Conservation (phyloP, 2,113 vertebrate genomes). For the Speoplatyrhinus poulsoni region DNA sequence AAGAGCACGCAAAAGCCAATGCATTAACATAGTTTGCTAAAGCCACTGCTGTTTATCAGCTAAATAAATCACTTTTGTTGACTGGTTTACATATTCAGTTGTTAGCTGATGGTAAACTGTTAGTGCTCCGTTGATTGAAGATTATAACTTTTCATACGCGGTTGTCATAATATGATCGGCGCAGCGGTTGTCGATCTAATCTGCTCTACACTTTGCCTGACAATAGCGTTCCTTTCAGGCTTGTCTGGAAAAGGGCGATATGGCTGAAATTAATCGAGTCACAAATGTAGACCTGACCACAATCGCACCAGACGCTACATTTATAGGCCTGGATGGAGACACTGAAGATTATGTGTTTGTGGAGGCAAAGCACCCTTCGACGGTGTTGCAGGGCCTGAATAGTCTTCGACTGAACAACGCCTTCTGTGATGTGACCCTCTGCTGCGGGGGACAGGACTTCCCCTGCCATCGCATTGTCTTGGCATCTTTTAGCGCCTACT, state of each 20-base stretch:
- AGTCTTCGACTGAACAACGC: slow-evolving; percentile 79
- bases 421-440: slow-evolving; percentile 82
- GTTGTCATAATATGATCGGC: too few relatives aligned
- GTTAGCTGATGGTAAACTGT: not conserved
- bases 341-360: slow-evolving; percentile 78
- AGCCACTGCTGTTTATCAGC: not conserved
- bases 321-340: slow-evolving; percentile 32
- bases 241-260: slow-evolving; percentile 45
- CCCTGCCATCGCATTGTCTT: slow-evolving; percentile 81
- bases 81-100: too few relatives aligned
- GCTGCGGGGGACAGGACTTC: slow-evolving; percentile 81
- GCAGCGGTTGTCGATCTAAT: too few relatives aligned
- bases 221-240: slow-evolving; percentile 6
- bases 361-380: slow-evolving; percentile 74
- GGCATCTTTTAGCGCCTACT: slow-evolving; percentile 83
- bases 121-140: too few relatives aligned
- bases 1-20: not conserved
- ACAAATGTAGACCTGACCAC: too few relatives aligned
- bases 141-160: too few relatives aligned
- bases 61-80: too few relatives aligned
- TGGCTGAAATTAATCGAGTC: slow-evolving; percentile 71
- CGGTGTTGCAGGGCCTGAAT: slow-evolving; percentile 80
- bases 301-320: too few relatives aligned
- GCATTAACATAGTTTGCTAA: not conserved
- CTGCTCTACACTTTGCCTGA: too few relatives aligned